Evolutionary conservation across 2,797 vertebrate species (phyloP).

Genomic region (Sebastes steindachneri): DNA sequence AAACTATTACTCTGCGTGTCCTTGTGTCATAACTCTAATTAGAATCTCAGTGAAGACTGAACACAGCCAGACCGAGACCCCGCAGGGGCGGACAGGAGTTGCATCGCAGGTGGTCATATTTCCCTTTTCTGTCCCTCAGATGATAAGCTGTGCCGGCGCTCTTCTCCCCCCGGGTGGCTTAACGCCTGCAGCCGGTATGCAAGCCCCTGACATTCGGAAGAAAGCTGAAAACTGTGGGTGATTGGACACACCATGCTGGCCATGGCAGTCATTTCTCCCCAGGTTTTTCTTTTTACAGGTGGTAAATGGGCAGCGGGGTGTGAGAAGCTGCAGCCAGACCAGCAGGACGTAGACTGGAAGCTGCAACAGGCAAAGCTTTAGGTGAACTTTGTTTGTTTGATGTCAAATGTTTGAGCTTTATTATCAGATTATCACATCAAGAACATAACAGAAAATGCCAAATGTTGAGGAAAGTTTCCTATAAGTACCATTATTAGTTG

Average conservation of each 20-base stretch:
- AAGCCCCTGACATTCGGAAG: constrained; percentile 41
- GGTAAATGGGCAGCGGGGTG: constrained; percentile 6
- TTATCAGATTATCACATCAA: not conserved
- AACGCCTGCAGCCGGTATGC: constrained; percentile 32
- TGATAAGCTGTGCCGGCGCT: constrained; percentile 51
- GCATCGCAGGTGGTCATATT: constrained; percentile 45
- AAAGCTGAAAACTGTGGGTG: constrained; percentile 39
- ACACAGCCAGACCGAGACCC: constrained; percentile 1
- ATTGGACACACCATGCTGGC: constrained; percentile 2
- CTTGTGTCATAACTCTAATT: constrained; percentile 19
- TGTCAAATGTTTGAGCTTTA: not conserved
- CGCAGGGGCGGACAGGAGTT: constrained; percentile 28
- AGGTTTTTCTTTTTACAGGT: not conserved
- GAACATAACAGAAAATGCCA: not conserved
- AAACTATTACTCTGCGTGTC: not conserved
- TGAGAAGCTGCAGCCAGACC: not conserved
- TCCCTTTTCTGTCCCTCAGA: constrained; percentile 55
- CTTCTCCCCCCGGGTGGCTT: constrained; percentile 11
- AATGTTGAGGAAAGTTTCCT: not conserved
- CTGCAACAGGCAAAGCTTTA: not conserved
- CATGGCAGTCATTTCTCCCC: not conserved
- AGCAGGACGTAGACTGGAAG: not conserved
- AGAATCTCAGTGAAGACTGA: constrained; percentile 2
- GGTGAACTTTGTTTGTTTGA: not conserved
- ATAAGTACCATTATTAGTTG: not conserved